These are phyloP conservation scores for Oxyruncus cristatus DNA, from an alignment of 2,113 vertebrate genomes.

Conservation along the genomic window DNA sequence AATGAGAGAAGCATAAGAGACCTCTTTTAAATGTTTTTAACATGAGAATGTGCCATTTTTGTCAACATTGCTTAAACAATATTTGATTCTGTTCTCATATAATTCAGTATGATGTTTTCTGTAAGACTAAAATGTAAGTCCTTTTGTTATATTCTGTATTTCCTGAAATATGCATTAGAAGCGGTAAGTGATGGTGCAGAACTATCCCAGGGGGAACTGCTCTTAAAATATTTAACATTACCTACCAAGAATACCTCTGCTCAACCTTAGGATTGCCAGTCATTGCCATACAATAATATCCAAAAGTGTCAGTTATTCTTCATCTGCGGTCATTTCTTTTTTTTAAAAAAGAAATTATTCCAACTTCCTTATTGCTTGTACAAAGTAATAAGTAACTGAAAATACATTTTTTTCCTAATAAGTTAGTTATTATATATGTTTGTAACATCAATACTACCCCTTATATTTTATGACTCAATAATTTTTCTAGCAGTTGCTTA, in stretches of 20 bases:
- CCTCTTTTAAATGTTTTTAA: neutral
- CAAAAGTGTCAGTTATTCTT: neutral
- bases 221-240: slow-evolving; percentile 5
- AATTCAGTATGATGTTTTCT: neutral
- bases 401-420: neutral
- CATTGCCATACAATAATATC: neutral
- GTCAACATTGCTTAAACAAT: neutral
- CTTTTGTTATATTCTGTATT: neutral
- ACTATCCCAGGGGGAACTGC: neutral
- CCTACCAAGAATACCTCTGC: neutral
- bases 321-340: neutral
- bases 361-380: neutral
- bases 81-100: neutral
- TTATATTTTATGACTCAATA: neutral
- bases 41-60: neutral
- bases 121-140: neutral
- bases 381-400: neutral
- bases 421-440: neutral
- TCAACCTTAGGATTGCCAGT: neutral
- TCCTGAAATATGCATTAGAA: slow-evolving; percentile 11
- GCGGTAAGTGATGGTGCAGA: neutral
- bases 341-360: neutral
- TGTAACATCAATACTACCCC: neutral
- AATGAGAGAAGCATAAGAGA: neutral
- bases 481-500: neutral